Base-by-base conservation (phyloP, 2,888 invertebrate species). In the Aporophyla nigra region DNA sequence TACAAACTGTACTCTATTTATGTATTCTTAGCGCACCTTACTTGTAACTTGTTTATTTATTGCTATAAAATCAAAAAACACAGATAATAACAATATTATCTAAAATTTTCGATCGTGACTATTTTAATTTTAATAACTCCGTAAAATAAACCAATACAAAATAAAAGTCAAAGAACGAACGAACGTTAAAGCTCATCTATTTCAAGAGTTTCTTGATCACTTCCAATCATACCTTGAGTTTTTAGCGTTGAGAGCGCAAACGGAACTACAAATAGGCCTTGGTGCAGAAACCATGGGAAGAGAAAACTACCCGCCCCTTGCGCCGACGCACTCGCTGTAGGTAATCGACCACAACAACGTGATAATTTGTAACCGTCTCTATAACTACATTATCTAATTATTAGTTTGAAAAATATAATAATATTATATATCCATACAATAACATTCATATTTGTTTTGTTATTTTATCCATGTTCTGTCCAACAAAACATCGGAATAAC, bases 271-370 rank as follows among this genome's bases (percentile, higher is more conserved):
- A 87, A 89, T 90, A 90, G 84, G 85, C 63, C 40, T 74, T 86
- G 85, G 83, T 86, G 85, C 92, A 90, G 90, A 92, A 92, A 92
- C 88, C 90, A 93, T 94, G 94, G 92, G 92, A 93, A 94, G 91
- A 93, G 94, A 95, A 94, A 94, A 91, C 92, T 87, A 75, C 78
- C 86, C 86, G 86, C 84, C 86, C 76, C 81, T 53, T 73, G 73
- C 81, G 74, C 82, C 80, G 82, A 71, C 86, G 65, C 86, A 78
- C 74, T 59, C 65, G 80, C 74, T 77, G 67, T 80, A 74, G 59
- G 59, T 61, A 71, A 58, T 58, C 78, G 72, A 78, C 63, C 58
- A 75, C 75, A 63, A 65, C 24, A 71, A 85, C 66, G 40, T 74
- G 62, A 68, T 40, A 46, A 54, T 63, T 74, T 73, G 59, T 70